These are phyloP conservation scores for Sipha flava DNA, from an alignment of 1,140 invertebrate genomes.

Conservation along the genomic window DNA sequence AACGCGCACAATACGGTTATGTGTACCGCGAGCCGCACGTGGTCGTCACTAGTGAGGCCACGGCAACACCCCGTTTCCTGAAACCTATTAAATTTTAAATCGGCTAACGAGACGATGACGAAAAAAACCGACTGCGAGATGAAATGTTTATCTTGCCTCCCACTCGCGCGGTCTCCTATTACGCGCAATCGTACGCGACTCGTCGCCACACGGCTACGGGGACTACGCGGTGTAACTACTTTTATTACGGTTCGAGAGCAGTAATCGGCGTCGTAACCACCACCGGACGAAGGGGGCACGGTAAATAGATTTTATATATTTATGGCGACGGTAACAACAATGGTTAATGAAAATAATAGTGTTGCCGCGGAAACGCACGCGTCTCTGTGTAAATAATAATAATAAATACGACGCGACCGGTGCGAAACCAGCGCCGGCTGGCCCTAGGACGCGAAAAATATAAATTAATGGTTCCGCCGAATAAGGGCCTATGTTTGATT, in stretches of 20 bases:
- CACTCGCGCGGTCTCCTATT: not conserved
- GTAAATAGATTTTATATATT: no score
- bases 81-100: conserved; percentile 24
- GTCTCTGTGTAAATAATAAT: no score
- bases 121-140: not conserved
- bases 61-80: conserved; percentile 1
- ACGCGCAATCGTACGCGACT: not conserved
- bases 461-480: no score
- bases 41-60: not conserved
- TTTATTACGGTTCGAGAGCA: not conserved
- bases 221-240: not conserved
- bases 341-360: no score
- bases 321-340: not conserved
- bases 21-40: not conserved
- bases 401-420: no score
- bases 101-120: conserved; percentile 6
- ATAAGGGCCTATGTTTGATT: no score
- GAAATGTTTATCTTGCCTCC: not conserved
- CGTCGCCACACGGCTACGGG: not conserved
- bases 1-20: not conserved
- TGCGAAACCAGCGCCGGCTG: no score
- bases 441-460: no score
- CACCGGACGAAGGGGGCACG: no score
- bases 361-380: no score
- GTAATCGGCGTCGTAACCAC: no score